Conservation (phyloP, 2,888 invertebrate genomes). For the Stramonita haemastoma region DNA sequence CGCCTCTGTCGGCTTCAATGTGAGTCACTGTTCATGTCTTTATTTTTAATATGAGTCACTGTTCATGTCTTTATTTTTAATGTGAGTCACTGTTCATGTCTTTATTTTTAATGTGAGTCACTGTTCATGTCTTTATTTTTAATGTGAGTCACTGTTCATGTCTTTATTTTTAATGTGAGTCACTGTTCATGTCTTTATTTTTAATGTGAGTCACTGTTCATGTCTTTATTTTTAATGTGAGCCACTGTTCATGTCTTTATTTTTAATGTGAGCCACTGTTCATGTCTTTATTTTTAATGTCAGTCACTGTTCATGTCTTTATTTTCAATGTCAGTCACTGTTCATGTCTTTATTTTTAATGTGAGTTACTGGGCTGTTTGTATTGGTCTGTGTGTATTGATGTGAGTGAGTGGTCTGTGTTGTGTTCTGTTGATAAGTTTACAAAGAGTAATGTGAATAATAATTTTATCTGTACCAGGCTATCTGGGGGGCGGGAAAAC, state of each 20-base stretch:
- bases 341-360: too few species aligned
- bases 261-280: neutral
- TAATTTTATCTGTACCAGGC: slow-evolving; percentile 50
- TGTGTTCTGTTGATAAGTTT: too few species aligned
- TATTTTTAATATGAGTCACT: neutral
- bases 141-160: neutral
- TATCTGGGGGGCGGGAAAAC: too few species aligned
- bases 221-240: neutral
- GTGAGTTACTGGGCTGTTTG: too few species aligned
- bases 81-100: neutral
- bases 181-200: neutral
- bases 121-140: neutral
- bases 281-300: too few species aligned
- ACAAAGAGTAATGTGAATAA: too few species aligned
- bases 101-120: neutral
- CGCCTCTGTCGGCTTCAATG: slow-evolving; percentile 76
- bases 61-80: neutral
- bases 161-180: too few species aligned
- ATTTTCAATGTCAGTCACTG: too few species aligned
- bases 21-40: slow-evolving; percentile 50
- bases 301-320: too few species aligned
- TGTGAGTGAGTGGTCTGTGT: too few species aligned
- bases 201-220: neutral
- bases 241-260: neutral
- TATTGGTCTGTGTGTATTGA: too few species aligned